These are phyloP conservation scores for Lepeophtheirus nordmannii DNA, from an alignment of 2,888 invertebrate species.

Conservation along the genomic window DNA sequence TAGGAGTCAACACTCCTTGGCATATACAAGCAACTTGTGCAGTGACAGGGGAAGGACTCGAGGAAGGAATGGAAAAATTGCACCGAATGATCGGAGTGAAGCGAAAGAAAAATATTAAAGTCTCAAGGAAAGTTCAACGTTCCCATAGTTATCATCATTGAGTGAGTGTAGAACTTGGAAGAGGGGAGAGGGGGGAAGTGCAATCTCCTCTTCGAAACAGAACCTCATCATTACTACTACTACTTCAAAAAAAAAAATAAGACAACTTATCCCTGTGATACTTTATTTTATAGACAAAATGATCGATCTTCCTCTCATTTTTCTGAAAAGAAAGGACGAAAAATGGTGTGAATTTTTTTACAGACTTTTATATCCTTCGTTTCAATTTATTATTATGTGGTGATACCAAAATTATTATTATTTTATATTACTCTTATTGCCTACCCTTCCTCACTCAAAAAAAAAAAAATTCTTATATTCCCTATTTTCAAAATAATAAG, in stretches of 20 bases:
- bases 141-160: slow-evolving; percentile 10
- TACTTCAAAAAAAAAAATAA: background rate
- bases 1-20: slow-evolving; percentile 53
- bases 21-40: slow-evolving; percentile 90
- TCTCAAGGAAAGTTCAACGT: slow-evolving; percentile 14
- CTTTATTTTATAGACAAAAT: too few species aligned
- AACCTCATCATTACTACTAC: background rate
- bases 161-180: background rate
- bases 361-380: background rate
- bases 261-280: too few species aligned
- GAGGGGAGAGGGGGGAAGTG: slow-evolving; percentile 2
- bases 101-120: slow-evolving; percentile 44
- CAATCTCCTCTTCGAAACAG: too few species aligned
- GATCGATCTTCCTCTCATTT: background rate
- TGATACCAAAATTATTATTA: too few species aligned
- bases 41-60: slow-evolving; percentile 87
- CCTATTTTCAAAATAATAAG: too few species aligned
- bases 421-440: too few species aligned
- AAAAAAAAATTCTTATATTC: too few species aligned
- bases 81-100: slow-evolving; percentile 89
- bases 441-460: too few species aligned
- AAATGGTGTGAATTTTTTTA: slow-evolving; percentile 3
- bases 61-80: slow-evolving; percentile 81
- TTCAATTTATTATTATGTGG: too few species aligned
- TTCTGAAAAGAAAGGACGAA: background rate